Base-by-base conservation (phyloP, 2,888 invertebrate species). In the Drosophila paracracens region DNA sequence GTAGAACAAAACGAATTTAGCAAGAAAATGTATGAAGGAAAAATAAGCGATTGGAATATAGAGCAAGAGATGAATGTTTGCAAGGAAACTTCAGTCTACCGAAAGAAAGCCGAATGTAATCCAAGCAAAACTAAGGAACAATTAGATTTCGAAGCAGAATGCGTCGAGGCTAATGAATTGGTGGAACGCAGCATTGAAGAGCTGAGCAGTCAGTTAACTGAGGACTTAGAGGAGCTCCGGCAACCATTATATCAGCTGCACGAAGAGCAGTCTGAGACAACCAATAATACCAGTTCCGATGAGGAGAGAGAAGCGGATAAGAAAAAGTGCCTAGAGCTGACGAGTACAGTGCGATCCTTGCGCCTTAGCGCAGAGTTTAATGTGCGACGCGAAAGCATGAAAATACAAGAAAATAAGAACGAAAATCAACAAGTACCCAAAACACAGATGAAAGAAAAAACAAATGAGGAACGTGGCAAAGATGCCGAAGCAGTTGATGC, bases 131-230 rank as follows among this genome's bases (percentile, higher is more conserved):
- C 60, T 0, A 43, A 33, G 16, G 63, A 72, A 0, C 58, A 89
- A 57, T 38, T 79, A 18, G 60, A 76, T 27, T 73, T 74, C n/a
- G 89, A 91, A 6, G 60, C 67, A 18, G 79, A 89, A n/a, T 77
- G 81, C 35, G 57, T 16, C 0, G 70, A 79, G 48, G 81, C 81
- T 0, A 91, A 85, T 63, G 71, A 80, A 1, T 82, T 89, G 52
- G 64, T 89, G 5, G 74, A 65, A 8, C 72, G 74, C 27, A 88
- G 91, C 43, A 71, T 92, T 51, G 62, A 79, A 43, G 82, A 91
- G 50, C 74, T 92, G 4, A 68, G 80, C 0, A 67, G 21, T 11
- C 75, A 83, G 1, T 61, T 92, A 62, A 80, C 78, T 1, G 76
- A 74, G 25, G 83, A 83, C 53, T 63, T 92, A 7, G 63, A 76